These are phyloP conservation scores for Rattus rattus DNA, from an alignment of 2,113 vertebrate genomes.

Conservation along the genomic window DNA sequence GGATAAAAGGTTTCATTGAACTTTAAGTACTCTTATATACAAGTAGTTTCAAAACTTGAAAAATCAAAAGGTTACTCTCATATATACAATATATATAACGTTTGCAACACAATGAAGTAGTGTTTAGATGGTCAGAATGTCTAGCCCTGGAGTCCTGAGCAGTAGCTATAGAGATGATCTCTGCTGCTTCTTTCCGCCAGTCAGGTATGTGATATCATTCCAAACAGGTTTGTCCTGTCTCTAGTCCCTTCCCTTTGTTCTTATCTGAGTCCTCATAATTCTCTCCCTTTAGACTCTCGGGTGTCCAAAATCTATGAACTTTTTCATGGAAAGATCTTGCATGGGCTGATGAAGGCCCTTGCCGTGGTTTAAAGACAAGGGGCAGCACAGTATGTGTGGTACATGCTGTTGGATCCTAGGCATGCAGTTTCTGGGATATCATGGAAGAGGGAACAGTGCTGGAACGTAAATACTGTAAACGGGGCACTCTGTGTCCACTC, in stretches of 20 bases:
- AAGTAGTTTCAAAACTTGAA: neutral
- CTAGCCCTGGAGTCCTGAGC: neutral
- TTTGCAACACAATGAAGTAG: neutral
- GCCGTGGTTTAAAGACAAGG: conserved; percentile 40
- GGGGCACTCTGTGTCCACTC: neutral
- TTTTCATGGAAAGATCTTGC: conserved; percentile 42
- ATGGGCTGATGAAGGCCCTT: neutral
- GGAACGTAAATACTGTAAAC: neutral
- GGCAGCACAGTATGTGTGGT: neutral
- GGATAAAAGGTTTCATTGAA: conserved; percentile 41
- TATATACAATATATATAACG: neutral
- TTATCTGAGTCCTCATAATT: conserved; percentile 25
- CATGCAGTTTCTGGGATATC: neutral
- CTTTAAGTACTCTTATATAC: neutral
- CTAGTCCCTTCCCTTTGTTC: conserved; percentile 44
- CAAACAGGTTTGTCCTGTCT: neutral
- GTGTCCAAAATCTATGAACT: conserved; percentile 34
- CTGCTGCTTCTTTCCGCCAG: neutral
- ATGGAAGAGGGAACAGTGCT: neutral
- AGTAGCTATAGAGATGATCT: conserved; percentile 35
- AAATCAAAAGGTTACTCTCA: neutral
- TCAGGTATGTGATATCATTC: neutral
- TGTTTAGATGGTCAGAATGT: conserved; percentile 50
- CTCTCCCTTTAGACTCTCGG: conserved; percentile 26
- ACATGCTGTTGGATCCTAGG: neutral